Evolutionary conservation across 2,113 vertebrate species (phyloP).

Genomic region (Oriolus oriolus): DNA sequence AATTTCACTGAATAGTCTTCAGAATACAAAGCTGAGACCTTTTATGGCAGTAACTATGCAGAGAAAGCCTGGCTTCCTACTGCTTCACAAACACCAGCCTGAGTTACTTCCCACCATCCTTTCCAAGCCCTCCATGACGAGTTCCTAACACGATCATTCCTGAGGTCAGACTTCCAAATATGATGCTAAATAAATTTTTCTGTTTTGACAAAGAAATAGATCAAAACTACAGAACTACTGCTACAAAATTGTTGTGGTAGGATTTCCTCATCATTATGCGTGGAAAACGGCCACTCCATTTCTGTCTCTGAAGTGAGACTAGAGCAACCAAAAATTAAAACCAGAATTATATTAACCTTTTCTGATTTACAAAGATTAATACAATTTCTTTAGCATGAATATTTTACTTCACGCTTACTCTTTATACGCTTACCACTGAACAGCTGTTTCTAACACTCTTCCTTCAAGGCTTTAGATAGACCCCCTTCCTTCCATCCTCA

Average conservation of each 20-base stretch:
- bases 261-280: not conserved
- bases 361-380: not conserved
- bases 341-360: not conserved
- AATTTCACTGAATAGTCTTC: not conserved
- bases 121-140: not conserved
- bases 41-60: not conserved
- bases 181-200: not conserved
- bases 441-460: not conserved
- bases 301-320: not conserved
- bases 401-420: not conserved
- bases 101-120: not conserved
- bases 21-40: not conserved
- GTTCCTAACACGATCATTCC: not conserved
- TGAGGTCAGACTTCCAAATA: not conserved
- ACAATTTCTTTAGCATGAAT: not conserved
- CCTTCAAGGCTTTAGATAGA: not conserved
- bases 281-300: not conserved
- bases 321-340: not conserved
- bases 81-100: not conserved
- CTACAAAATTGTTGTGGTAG: not conserved
- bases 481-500: not conserved
- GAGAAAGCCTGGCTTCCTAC: not conserved
- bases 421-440: not conserved
- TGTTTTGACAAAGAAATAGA: not conserved
- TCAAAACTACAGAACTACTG: not conserved